These are phyloP conservation scores for Eremophila alpestris DNA, from an alignment of 2,797 vertebrate species.

Conservation along the genomic window DNA sequence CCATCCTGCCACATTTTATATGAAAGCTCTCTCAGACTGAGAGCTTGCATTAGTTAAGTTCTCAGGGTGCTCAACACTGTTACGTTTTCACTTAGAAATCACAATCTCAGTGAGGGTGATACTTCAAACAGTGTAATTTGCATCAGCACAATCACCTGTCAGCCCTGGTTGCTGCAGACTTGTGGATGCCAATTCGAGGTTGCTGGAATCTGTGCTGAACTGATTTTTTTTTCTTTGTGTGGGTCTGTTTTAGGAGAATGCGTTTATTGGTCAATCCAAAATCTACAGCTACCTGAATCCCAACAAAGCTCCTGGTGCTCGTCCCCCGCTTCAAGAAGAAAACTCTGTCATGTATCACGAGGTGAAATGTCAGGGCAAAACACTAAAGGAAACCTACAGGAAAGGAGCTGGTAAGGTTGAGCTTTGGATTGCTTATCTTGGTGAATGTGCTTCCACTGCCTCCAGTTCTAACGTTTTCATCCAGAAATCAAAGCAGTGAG, in stretches of 20 bases:
- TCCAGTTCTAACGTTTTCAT: not conserved
- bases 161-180: not conserved
- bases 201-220: not conserved
- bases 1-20: not conserved
- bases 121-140: not conserved
- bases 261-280: constrained; percentile 82
- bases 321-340: constrained; percentile 84
- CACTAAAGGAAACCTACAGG: constrained; percentile 77
- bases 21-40: not conserved
- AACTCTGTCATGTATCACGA: constrained; percentile 84
- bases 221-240: not conserved
- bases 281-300: constrained; percentile 83
- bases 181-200: not conserved
- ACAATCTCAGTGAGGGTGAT: not conserved
- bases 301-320: constrained; percentile 75
- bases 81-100: not conserved
- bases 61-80: not conserved
- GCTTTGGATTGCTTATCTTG: not conserved
- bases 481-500: not conserved
- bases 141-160: not conserved
- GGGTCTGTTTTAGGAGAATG: constrained; percentile 82
- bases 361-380: constrained; percentile 78
- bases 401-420: constrained; percentile 80
- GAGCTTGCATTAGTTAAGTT: not conserved
- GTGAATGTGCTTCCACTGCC: not conserved